These are phyloP conservation scores for Zingel zingel DNA, from an alignment of 2,113 vertebrate genomes.

Conservation along the genomic window DNA sequence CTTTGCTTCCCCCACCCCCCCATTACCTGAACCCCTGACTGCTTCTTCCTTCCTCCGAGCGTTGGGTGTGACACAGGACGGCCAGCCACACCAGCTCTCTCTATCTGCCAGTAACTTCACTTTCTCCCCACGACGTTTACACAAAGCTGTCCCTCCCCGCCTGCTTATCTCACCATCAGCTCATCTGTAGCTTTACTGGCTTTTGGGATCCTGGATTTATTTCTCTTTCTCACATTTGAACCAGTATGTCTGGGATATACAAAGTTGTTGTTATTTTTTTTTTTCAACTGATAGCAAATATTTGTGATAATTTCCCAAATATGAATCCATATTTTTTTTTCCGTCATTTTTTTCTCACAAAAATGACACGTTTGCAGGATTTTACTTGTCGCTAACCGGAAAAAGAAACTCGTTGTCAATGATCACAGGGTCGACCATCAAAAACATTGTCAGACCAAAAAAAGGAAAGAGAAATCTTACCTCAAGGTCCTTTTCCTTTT, in stretches of 20 bases:
- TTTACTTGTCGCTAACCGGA: no score
- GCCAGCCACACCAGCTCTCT: constrained; percentile 30
- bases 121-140: constrained; percentile 11
- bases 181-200: neutral
- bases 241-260: constrained; percentile 4
- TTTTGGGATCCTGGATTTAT: neutral
- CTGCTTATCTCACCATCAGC: neutral
- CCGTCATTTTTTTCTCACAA: neutral
- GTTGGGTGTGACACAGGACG: constrained; percentile 15
- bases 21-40: neutral
- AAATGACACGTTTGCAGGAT: neutral
- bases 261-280: neutral
- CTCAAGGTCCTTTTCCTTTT: neutral
- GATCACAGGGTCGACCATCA: neutral
- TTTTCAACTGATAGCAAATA: neutral
- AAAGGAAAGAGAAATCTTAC: neutral
- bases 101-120: constrained; percentile 37
- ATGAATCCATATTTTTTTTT: neutral
- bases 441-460: neutral
- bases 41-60: constrained; percentile 23
- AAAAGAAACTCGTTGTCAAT: neutral
- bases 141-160: neutral
- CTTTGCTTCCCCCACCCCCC: neutral
- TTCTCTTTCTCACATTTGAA: constrained; percentile 10
- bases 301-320: neutral